Evolutionary conservation across 1,140 invertebrate species (phyloP).

Genomic region (Cephus cinctus): DNA sequence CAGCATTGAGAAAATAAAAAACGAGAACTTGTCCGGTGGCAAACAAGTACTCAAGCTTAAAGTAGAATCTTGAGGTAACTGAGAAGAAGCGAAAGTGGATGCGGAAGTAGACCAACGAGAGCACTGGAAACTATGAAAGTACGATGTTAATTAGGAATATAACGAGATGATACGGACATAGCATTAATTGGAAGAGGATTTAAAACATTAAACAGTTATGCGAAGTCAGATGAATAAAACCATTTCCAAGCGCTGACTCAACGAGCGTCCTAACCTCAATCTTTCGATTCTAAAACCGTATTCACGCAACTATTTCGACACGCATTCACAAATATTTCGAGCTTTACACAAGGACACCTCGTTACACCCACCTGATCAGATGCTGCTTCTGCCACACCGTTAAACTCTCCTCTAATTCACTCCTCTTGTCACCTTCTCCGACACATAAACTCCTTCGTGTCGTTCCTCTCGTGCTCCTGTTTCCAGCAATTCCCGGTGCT

Average conservation of each 20-base stretch:
- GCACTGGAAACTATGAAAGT: constrained; percentile 2
- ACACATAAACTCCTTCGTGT: constrained; percentile 22
- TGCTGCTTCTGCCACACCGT: constrained; percentile 1
- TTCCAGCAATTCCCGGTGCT: too few species aligned
- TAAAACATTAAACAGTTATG: too few species aligned
- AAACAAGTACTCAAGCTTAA: too few species aligned
- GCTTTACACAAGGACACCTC: too few species aligned
- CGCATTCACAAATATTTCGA: constrained; percentile 10
- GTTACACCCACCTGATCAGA: too few species aligned
- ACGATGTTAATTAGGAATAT: constrained; percentile 17
- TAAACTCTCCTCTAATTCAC: too few species aligned
- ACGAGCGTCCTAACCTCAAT: constrained; percentile 36
- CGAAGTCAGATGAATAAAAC: too few species aligned
- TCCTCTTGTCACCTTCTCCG: constrained; percentile 26
- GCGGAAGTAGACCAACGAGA: background rate
- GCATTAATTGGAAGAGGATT: too few species aligned
- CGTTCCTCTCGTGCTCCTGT: background rate
- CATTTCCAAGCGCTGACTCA: constrained; percentile 25
- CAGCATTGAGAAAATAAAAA: too few species aligned
- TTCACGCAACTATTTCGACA: constrained; percentile 8
- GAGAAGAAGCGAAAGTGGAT: background rate
- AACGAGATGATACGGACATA: too few species aligned
- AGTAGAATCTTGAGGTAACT: too few species aligned
- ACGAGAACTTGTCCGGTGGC: too few species aligned
- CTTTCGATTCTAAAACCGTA: constrained; percentile 3